Percentiles rank a stretch among this genome's conserved stretches.
phyloP scores from a whole-genome alignment of 2,888 invertebrate genomes.

The Lycia hirtaria region DNA sequence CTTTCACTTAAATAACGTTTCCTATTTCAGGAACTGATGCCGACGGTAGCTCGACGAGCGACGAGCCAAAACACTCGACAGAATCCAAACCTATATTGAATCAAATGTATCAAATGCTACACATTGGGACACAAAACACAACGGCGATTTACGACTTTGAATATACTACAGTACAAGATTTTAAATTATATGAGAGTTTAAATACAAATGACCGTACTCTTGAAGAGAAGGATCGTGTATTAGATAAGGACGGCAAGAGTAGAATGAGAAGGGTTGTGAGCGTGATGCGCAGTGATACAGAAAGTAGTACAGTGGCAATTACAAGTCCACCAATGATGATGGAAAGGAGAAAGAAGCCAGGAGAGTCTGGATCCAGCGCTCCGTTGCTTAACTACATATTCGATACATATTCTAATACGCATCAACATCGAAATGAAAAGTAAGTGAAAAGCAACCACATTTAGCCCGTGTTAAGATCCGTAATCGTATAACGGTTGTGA shows the following conservation, averaged over 20 bases:
- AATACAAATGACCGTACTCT: not conserved
- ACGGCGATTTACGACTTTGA: conserved; percentile 58
- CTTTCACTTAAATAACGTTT: conserved; percentile 30
- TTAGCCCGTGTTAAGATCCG: no score
- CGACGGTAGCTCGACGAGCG: conserved; percentile 59
- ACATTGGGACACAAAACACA: conserved; percentile 60
- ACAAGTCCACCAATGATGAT: conserved; percentile 51
- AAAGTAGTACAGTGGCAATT: conserved; percentile 49
- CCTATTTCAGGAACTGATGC: conserved; percentile 71
- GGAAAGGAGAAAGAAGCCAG: conserved; percentile 69
- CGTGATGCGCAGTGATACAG: conserved; percentile 52
- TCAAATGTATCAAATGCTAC: conserved; percentile 77
- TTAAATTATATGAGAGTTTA: conserved; percentile 51
- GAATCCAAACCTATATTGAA: conserved; percentile 69
- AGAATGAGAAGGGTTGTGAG: conserved; percentile 68
- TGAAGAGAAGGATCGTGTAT: not conserved
- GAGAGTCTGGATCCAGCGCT: conserved; percentile 76
- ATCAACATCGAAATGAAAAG: conserved; percentile 78
- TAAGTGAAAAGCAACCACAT: conserved; percentile 49
- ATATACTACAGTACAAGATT: conserved; percentile 54
- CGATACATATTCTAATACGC: conserved; percentile 77
- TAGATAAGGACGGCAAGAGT: conserved; percentile 49
- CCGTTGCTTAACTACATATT: conserved; percentile 80
- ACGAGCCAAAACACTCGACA: conserved; percentile 53
- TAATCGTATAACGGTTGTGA: no score